Evolutionary conservation across 2,113 vertebrate species (phyloP).

Genomic region (Dipodomys stephensi): DNA sequence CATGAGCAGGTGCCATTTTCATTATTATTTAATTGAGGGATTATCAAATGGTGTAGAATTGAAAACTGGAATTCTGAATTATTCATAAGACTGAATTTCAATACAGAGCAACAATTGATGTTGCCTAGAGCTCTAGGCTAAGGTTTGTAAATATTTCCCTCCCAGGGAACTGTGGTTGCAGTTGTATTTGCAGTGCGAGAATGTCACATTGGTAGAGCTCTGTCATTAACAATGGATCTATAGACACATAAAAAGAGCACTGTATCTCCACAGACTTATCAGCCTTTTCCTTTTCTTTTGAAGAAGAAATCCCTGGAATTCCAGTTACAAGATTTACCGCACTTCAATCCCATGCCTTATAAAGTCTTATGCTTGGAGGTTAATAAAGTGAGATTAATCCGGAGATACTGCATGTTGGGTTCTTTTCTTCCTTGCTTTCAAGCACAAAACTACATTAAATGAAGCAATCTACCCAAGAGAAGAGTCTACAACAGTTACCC

Average conservation of each 20-base stretch:
- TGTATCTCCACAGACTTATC: background rate
- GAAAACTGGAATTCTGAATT: constrained; percentile 53
- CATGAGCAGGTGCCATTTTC: background rate
- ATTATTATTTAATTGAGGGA: constrained; percentile 39
- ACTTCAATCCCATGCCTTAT: constrained; percentile 60
- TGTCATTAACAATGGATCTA: constrained; percentile 49
- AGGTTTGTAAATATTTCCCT: constrained; percentile 37
- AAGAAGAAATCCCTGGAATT: constrained; percentile 69
- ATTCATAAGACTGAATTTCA: constrained; percentile 55
- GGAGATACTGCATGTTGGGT: constrained; percentile 38
- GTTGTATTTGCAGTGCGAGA: background rate
- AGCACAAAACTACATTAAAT: background rate
- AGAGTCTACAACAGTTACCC: accelerated
- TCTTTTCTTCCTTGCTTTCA: constrained; percentile 56
- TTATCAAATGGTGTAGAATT: constrained; percentile 58
- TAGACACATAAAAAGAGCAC: background rate
- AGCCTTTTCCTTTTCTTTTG: constrained; percentile 50
- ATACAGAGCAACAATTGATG: background rate
- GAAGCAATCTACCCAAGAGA: background rate
- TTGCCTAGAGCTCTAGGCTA: background rate
- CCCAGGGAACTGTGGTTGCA: background rate
- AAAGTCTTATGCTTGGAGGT: constrained; percentile 68
- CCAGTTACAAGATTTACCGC: constrained; percentile 57
- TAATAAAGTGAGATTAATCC: constrained; percentile 79
- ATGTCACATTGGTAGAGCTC: constrained; percentile 45